Conservation (phyloP, 2,888 invertebrate genomes). For the Sussaba pulchella region DNA sequence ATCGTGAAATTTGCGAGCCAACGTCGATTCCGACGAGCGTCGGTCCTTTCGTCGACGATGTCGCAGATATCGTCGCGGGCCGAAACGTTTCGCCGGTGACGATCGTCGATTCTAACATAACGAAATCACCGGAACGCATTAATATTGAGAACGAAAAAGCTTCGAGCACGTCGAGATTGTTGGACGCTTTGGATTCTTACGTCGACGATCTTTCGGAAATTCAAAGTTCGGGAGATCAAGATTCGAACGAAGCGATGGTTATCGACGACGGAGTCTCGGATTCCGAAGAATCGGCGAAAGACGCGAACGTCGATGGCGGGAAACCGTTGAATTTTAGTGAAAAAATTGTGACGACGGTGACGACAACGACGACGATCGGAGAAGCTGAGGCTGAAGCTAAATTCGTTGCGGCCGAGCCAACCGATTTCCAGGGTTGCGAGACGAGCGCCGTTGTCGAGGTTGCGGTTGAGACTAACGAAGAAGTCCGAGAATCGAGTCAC, state of each 20-base stretch:
- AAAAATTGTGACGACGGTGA: slow-evolving; percentile 41
- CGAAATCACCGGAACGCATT: slow-evolving; percentile 67
- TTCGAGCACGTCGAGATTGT: slow-evolving; percentile 39
- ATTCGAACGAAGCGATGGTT: slow-evolving; percentile 74
- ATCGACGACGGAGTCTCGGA: slow-evolving; percentile 74
- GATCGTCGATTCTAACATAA: slow-evolving; percentile 64
- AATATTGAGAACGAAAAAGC: slow-evolving; percentile 55
- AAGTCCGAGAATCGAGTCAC: slow-evolving; percentile 7
- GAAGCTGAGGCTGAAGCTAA: slow-evolving; percentile 61
- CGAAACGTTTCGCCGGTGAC: slow-evolving; percentile 56
- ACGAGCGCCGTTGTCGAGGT: not conserved
- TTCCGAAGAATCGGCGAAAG: slow-evolving; percentile 69
- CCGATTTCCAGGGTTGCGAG: slow-evolving; percentile 9
- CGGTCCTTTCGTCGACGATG: slow-evolving; percentile 16
- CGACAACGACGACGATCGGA: slow-evolving; percentile 22
- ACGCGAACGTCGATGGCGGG: slow-evolving; percentile 38
- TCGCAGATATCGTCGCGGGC: not conserved
- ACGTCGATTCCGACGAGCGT: slow-evolving; percentile 34
- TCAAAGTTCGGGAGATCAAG: slow-evolving; percentile 68
- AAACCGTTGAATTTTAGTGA: slow-evolving; percentile 57
- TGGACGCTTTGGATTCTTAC: slow-evolving; percentile 67
- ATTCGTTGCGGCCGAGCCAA: not conserved
- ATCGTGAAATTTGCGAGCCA: slow-evolving; percentile 41
- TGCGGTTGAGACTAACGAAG: slow-evolving; percentile 4
- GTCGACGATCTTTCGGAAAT: slow-evolving; percentile 70